Conservation (phyloP, 2,797 vertebrate genomes). For the Hypotaenidia philippensis region DNA sequence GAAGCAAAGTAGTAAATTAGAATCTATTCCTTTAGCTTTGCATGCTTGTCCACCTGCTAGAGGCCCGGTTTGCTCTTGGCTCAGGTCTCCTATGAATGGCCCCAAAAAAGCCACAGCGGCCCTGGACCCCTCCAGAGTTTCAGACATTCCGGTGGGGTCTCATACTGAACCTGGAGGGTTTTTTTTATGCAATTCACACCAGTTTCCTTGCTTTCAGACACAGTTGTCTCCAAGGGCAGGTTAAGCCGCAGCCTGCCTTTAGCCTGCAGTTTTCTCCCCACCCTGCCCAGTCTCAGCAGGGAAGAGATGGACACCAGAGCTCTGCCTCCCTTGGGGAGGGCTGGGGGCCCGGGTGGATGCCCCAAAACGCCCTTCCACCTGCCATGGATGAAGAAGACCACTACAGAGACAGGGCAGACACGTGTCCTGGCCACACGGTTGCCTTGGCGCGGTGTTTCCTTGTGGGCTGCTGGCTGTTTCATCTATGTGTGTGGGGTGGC, state of each 20-base stretch:
- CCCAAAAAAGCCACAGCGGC: background rate
- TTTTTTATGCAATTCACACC: background rate
- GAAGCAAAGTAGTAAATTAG: background rate
- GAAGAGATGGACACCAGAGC: background rate
- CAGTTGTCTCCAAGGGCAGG: background rate
- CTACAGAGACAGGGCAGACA: background rate
- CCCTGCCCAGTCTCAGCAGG: background rate
- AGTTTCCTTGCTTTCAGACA: background rate
- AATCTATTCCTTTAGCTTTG: background rate
- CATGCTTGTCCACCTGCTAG: background rate
- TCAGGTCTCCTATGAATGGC: accelerated
- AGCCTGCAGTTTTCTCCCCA: background rate
- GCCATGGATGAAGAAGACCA: background rate
- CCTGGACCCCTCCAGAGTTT: background rate
- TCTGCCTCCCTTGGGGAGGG: accelerated
- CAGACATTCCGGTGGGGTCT: accelerated
- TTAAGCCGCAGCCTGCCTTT: background rate
- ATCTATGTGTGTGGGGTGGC: accelerated
- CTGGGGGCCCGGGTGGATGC: background rate
- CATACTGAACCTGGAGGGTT: accelerated
- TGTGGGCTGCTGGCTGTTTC: accelerated
- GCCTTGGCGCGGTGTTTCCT: accelerated
- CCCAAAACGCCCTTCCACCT: background rate
- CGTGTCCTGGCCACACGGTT: accelerated
- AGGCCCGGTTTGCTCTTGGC: background rate